Evolutionary conservation across 1,140 invertebrate species (phyloP).

Genomic region (Eciton burchellii): DNA sequence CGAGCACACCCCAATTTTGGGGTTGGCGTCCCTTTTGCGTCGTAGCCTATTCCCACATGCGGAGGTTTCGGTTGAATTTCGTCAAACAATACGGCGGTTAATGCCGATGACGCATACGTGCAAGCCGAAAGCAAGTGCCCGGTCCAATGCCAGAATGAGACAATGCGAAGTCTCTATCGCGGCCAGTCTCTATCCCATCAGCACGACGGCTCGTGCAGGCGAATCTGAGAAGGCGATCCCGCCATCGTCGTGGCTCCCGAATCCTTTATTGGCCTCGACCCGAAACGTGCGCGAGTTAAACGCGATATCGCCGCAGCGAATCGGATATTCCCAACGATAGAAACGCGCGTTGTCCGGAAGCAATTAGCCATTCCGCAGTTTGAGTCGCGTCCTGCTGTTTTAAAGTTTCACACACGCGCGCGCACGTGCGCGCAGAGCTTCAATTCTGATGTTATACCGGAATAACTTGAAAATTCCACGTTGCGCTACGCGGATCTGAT

Average conservation of each 20-base stretch:
- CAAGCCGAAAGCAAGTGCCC: slow-evolving; percentile 26
- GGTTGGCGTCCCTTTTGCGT: no score
- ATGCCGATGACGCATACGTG: slow-evolving; percentile 72
- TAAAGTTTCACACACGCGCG: neutral
- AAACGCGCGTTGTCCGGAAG: neutral
- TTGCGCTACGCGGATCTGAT: no score
- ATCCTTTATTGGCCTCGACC: slow-evolving; percentile 20
- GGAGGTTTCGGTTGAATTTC: slow-evolving; percentile 66
- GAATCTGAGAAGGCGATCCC: slow-evolving; percentile 28
- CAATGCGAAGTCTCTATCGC: slow-evolving; percentile 69
- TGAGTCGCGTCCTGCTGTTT: neutral
- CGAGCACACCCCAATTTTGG: no score
- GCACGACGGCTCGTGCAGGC: neutral
- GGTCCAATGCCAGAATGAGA: slow-evolving; percentile 42
- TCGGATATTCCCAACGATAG: neutral
- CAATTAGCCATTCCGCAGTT: neutral
- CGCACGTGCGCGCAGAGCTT: no score
- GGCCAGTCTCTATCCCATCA: slow-evolving; percentile 41
- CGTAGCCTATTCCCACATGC: neutral
- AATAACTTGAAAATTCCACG: no score
- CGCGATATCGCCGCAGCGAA: neutral
- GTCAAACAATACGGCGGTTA: slow-evolving; percentile 71
- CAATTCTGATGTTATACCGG: no score
- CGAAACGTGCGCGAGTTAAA: neutral
- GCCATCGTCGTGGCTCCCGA: slow-evolving; percentile 5